phyloP scores from a whole-genome alignment of 1,140 invertebrate species.

The Argopecten irradians region DNA sequence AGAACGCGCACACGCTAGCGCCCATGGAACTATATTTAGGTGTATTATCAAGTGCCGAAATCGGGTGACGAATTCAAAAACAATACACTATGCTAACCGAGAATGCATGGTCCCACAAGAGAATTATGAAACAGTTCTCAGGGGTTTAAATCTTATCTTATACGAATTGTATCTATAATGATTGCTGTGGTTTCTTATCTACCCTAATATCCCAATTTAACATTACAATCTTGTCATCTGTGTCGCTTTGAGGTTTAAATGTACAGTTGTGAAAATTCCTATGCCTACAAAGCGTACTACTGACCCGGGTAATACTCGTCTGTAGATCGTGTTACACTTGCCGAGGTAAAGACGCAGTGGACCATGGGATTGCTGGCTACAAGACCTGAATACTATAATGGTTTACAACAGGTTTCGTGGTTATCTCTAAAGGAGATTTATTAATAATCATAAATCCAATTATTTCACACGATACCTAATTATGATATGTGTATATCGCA shows the following conservation, averaged over 20 bases:
- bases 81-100: not conserved
- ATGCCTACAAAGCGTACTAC: not conserved
- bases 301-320: not conserved
- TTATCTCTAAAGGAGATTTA: not conserved
- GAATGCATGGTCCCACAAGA: not conserved
- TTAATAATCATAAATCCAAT: slow-evolving; percentile 6
- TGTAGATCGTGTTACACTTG: not conserved
- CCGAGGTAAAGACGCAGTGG: not conserved
- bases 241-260: slow-evolving; percentile 5
- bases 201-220: not conserved
- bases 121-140: slow-evolving; percentile 2
- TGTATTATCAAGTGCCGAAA: not conserved
- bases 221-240: not conserved
- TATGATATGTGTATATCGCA: not conserved
- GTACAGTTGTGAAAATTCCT: slow-evolving; percentile 2
- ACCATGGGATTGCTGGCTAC: not conserved
- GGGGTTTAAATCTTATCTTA: not conserved
- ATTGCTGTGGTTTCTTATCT: not conserved
- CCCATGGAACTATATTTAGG: not conserved
- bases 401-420: not conserved
- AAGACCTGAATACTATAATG: not conserved
- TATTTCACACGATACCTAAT: not conserved
- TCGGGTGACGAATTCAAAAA: not conserved
- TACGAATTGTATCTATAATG: not conserved
- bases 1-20: not conserved